Evolutionary conservation across 2,113 vertebrate species (phyloP).

Genomic region (Vulpes lagopus): DNA sequence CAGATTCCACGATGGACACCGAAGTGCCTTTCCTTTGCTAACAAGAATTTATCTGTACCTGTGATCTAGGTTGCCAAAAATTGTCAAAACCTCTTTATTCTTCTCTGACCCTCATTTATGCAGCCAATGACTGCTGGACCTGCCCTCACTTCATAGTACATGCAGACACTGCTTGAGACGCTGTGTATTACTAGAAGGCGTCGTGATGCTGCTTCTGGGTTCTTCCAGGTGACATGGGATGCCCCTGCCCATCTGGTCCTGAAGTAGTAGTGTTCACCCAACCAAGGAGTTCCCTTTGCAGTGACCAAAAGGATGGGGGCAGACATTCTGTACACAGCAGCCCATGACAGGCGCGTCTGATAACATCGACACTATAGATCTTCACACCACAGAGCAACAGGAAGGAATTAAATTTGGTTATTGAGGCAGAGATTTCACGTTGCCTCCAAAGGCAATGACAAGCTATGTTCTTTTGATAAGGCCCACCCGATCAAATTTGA

Average conservation of each 20-base stretch:
- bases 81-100: neutral
- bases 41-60: neutral
- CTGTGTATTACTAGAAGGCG: neutral
- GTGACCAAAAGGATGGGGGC: neutral
- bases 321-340: neutral
- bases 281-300: neutral
- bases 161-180: neutral
- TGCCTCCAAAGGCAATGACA: conserved; percentile 17
- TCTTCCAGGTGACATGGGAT: neutral
- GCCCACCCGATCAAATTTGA: conserved; percentile 8
- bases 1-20: neutral
- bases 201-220: neutral
- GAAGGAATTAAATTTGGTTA: conserved; percentile 47
- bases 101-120: neutral
- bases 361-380: neutral
- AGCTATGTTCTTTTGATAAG: conserved; percentile 37
- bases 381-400: neutral
- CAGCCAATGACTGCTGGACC: neutral
- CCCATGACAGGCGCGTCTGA: neutral
- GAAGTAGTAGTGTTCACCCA: neutral
- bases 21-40: conserved; percentile 43
- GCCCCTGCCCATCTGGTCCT: neutral
- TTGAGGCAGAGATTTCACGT: conserved; percentile 37
- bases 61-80: neutral
- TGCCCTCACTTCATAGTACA: neutral